Base-by-base conservation (phyloP, 2,113 vertebrate genomes). In the Colaptes auratus region DNA sequence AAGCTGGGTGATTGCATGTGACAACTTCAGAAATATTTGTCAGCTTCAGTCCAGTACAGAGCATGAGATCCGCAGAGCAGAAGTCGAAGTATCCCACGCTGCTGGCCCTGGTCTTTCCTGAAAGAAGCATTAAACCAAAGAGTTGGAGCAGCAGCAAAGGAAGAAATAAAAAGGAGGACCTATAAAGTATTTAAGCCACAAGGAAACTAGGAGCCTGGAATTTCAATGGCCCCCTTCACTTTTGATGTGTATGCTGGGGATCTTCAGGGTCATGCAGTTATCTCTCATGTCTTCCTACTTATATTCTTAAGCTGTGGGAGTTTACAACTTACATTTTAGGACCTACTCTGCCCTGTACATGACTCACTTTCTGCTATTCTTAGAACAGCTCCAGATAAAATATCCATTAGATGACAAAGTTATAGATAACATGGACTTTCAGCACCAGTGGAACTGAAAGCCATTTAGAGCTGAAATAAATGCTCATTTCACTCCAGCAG, bases 21-120 rank as follows among this genome's bases (percentile, higher is more conserved):
- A 97, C 97, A 98, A 94, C 56, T 86, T 61, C 85, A 87, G 95
- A 97, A 96, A 96, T 70, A 95, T 96, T 96, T 97, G 93, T 97
- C 97, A 94, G 52, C 64, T 96, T 96, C 89, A 95, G 93, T 97
- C 80, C 64, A 86, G 39, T 61, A 74, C 70, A 95, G 36, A 95
- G 35, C 76, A 93, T 73, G 82, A 88, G 64, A 86, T 92, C 86
- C 95, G 71, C 58, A 87, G 60, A 95, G 76, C 71, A 88, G 82
- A 89, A 93, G 59, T 73, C 69, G 42, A 95, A 89, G 23, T 63
- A 85, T 86, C 36, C 46, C 56, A 56, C 5, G 7, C 15, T 83
- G 36, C 35, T 89, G 28, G 31, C 67, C 55, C 72, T 67, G 13
- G 1, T 79, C 44, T 71, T 93, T 82, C 81, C 75, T 67, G 14